These are phyloP conservation scores for Drosophila ficusphila DNA, from an alignment of 1,140 invertebrate genomes.

Conservation along the genomic window DNA sequence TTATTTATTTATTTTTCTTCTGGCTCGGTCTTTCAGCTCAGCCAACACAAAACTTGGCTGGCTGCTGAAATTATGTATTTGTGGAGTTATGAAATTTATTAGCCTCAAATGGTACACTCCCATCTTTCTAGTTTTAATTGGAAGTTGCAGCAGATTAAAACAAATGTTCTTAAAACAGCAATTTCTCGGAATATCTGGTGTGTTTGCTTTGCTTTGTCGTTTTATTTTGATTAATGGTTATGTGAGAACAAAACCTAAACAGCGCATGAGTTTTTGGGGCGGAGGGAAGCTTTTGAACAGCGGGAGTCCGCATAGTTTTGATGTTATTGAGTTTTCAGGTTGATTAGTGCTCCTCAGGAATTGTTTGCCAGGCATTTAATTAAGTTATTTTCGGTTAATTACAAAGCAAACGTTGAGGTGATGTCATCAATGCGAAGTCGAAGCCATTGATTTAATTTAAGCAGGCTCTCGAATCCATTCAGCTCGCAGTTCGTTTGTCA, in stretches of 20 bases:
- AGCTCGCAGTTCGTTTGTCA: slow-evolving; percentile 4
- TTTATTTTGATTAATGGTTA: slow-evolving; percentile 47
- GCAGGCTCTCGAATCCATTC: neutral
- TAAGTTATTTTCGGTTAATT: slow-evolving; percentile 41
- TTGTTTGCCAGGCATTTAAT: slow-evolving; percentile 18
- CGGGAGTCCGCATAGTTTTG: slow-evolving; percentile 22
- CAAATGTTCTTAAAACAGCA: slow-evolving; percentile 4
- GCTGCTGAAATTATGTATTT: slow-evolving; percentile 14
- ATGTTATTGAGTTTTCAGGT: slow-evolving; percentile 23
- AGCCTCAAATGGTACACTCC: slow-evolving; percentile 8
- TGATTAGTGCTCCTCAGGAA: slow-evolving; percentile 17
- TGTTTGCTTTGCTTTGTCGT: slow-evolving; percentile 19
- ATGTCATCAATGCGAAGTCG: slow-evolving; percentile 32
- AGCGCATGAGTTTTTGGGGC: neutral
- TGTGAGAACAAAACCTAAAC: slow-evolving; percentile 11
- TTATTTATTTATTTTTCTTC: slow-evolving; percentile 23
- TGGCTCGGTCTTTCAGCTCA: neutral
- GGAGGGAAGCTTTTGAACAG: slow-evolving; percentile 1
- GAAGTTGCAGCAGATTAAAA: slow-evolving; percentile 38
- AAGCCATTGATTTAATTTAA: slow-evolving; percentile 18
- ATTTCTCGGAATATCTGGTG: slow-evolving; percentile 40
- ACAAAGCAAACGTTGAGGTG: slow-evolving; percentile 6
- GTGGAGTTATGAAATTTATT: slow-evolving; percentile 47
- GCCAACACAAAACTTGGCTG: slow-evolving; percentile 8
- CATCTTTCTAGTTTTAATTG: slow-evolving; percentile 42